A percentile compares a stretch with the other conserved stretches of the same genome.
Evolutionary conservation across 2,888 invertebrate genomes (phyloP).

Genomic region (Alitta virens): DNA sequence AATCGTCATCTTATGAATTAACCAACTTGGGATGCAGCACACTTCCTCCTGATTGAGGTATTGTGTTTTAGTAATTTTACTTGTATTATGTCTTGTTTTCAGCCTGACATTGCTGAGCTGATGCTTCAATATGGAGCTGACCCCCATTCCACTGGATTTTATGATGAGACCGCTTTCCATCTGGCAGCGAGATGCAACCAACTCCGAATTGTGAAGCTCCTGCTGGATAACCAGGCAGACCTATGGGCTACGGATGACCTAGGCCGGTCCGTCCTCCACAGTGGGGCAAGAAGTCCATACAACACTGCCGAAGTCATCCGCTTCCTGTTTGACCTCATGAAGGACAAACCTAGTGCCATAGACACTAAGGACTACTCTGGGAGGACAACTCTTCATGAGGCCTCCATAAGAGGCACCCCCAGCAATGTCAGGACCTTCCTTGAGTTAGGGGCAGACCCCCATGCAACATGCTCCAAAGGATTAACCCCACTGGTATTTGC

Average conservation of each 20-base stretch:
- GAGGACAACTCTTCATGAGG: constrained; percentile 14
- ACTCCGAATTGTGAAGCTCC: background rate
- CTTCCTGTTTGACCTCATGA: background rate
- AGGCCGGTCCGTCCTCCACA: constrained; percentile 9
- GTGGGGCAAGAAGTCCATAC: background rate
- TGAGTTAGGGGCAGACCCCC: constrained; percentile 14
- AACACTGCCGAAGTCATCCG: constrained; percentile 5
- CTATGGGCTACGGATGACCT: constrained; percentile 13
- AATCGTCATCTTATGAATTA: too few relatives aligned
- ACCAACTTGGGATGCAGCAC: too few relatives aligned
- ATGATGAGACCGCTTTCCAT: background rate
- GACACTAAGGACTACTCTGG: constrained; percentile 5
- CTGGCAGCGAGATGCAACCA: background rate
- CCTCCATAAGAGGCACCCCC: background rate
- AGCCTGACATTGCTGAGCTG: background rate
- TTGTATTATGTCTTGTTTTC: background rate
- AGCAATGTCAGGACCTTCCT: background rate
- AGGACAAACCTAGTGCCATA: background rate
- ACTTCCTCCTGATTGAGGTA: too few relatives aligned
- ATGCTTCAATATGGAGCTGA: constrained; percentile 4
- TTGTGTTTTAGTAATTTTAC: too few relatives aligned
- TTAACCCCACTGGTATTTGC: constrained; percentile 7
- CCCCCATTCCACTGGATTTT: background rate
- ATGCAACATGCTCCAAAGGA: constrained; percentile 6
- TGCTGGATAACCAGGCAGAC: constrained; percentile 10